A percentile compares a stretch with the other conserved stretches of the same genome.
Conservation (phyloP, 2,797 vertebrate species). For the Antennarius maculatus region DNA sequence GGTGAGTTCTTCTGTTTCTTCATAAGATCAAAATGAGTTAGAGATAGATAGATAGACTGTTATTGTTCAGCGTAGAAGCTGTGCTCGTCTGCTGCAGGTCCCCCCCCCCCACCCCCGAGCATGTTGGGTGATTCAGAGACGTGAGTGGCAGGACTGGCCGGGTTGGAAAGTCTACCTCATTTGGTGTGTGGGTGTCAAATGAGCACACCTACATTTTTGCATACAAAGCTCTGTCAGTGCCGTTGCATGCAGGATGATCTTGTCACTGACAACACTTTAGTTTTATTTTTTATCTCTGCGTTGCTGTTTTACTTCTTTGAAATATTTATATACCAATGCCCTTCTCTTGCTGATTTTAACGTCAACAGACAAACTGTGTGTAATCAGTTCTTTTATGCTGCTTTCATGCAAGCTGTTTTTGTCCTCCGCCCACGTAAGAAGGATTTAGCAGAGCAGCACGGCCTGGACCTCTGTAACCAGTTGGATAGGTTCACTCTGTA, state of each 20-base stretch:
- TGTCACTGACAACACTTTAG: slow-evolving; percentile 28
- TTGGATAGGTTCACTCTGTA: slow-evolving; percentile 37
- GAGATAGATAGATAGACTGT: not conserved
- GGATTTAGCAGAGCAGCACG: slow-evolving; percentile 15
- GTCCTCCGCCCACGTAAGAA: slow-evolving; percentile 21
- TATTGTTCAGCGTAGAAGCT: slow-evolving; percentile 28
- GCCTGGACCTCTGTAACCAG: slow-evolving; percentile 38
- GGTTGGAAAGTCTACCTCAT: slow-evolving; percentile 26
- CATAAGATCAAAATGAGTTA: slow-evolving; percentile 22
- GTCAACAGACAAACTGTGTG: not conserved
- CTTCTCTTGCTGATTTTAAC: not conserved
- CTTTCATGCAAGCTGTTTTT: slow-evolving; percentile 13
- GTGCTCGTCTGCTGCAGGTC: slow-evolving; percentile 14
- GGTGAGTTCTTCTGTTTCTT: slow-evolving; percentile 24
- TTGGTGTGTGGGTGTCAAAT: slow-evolving; percentile 33
- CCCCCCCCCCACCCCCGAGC: not conserved
- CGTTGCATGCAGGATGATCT: not conserved
- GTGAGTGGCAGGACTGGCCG: slow-evolving; percentile 2
- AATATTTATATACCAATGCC: not conserved
- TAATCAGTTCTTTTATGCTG: slow-evolving; percentile 10
- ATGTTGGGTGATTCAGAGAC: not conserved
- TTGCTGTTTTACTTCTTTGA: not conserved
- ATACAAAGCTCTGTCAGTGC: slow-evolving; percentile 7
- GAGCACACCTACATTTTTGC: not conserved
- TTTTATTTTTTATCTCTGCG: not conserved